These are phyloP conservation scores for Pachliopta kotzebuea DNA, from an alignment of 2,888 invertebrate species.

Conservation along the genomic window DNA sequence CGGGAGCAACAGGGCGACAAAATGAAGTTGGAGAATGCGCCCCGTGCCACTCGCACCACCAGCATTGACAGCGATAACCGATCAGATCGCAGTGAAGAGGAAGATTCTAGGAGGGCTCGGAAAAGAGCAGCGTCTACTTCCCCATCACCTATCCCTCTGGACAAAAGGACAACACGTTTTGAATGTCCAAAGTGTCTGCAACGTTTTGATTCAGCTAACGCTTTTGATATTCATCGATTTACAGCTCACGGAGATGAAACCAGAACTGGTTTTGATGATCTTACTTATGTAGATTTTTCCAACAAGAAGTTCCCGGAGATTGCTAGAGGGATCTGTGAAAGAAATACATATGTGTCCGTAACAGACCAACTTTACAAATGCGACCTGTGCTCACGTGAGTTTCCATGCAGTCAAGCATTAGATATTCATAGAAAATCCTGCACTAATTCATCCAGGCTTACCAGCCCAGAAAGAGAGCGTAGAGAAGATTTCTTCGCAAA, in stretches of 20 bases:
- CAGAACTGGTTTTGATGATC: constrained; percentile 85
- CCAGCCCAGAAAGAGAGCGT: constrained; percentile 80
- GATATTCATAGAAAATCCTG: constrained; percentile 83
- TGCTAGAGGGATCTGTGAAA: constrained; percentile 86
- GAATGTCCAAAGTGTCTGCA: constrained; percentile 88
- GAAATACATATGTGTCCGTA: constrained; percentile 80
- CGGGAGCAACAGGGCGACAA: constrained; percentile 45
- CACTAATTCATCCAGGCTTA: constrained; percentile 56
- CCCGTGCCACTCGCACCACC: constrained; percentile 60
- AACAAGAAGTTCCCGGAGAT: constrained; percentile 89
- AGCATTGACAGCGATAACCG: constrained; percentile 80
- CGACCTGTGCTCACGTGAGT: constrained; percentile 85
- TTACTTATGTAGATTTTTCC: constrained; percentile 89
- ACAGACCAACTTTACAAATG: constrained; percentile 84
- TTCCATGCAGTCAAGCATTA: constrained; percentile 84
- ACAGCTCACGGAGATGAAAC: constrained; percentile 81
- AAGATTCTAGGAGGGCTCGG: constrained; percentile 57
- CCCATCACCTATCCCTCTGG: constrained; percentile 59
- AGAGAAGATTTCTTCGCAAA: constrained; percentile 91
- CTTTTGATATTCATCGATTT: constrained; percentile 85
- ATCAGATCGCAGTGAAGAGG: constrained; percentile 78
- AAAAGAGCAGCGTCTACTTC: constrained; percentile 69
- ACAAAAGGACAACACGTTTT: constrained; percentile 68
- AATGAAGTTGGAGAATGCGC: constrained; percentile 58
- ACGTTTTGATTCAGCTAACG: constrained; percentile 86